Base-by-base conservation (phyloP, 1,140 invertebrate species). In the Cydia splendana region DNA sequence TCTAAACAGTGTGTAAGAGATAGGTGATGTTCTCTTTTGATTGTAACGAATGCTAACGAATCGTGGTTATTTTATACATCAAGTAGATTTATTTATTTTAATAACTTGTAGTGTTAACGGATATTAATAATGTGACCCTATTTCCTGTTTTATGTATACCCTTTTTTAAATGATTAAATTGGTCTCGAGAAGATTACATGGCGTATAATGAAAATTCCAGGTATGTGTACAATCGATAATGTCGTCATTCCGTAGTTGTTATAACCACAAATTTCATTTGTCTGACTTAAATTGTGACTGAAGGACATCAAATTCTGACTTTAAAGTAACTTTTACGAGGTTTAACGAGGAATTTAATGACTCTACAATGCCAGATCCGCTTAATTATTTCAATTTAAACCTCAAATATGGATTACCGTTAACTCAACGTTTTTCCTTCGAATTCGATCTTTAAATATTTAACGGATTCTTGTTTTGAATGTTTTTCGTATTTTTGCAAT, bases 31-130 rank as follows among this genome's bases (percentile, higher is more conserved):
- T 75, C 81, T 74, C 78, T 85, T 93, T 93, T 91, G 89, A 91
- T 86, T 91, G 83, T 91, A 93, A 93, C 90, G 90, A 90, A 90
- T 89, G 87, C 84, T 93, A 93, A 91, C 91, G 90, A 90, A 89
- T 89, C 84, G 89, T 91, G 90, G 85, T 88, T 88, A 89, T 85
- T 86, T 86, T 85, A 20, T 45, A 84, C 79, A 82, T 80, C 57
- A 82, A 86, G 79, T 80, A 78, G 83, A 85, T 90, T 85, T 86
- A 87, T 88, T 87, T 89, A 88, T 87, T 88, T 86, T 85, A 85
- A 77, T 65, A 76, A 83, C 81, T 85, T 85, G 79, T 75, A 84
- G 89, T 92, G 87, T 81, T 38, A 18, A 71, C 34, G 28, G 18
- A 38, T 71, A 42, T 45, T 38, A 10, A 71, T n/a, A 18, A 71